Evolutionary conservation across 2,888 invertebrate genomes (phyloP).

Genomic region (Invenusta paracnida): DNA sequence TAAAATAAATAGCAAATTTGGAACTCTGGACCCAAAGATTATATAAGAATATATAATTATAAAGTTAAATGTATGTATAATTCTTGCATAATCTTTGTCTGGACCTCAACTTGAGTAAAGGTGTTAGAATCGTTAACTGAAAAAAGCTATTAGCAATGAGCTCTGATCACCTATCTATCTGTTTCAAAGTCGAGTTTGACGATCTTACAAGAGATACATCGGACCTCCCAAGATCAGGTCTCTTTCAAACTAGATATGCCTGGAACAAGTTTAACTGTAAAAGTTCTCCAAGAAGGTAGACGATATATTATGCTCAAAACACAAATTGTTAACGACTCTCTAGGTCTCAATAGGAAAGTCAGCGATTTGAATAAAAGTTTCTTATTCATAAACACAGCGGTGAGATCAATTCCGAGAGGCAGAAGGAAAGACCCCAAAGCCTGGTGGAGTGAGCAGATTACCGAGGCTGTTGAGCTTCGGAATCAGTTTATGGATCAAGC

Average conservation of each 20-base stretch:
- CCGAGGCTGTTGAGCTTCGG: not conserved
- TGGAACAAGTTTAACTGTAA: not conserved
- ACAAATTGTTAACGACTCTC: not conserved
- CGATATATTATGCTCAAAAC: not conserved
- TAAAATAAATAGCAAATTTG: not conserved
- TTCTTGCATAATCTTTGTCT: too few species aligned
- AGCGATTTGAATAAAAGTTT: not conserved
- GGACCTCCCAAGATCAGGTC: not conserved
- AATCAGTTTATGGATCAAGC: not conserved
- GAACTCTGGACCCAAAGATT: too few species aligned
- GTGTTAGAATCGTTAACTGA: not conserved
- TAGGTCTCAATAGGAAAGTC: too few species aligned
- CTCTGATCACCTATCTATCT: slow-evolving; percentile 34
- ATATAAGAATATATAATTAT: too few species aligned
- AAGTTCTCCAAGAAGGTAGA: not conserved
- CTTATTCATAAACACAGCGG: not conserved
- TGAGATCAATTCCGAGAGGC: not conserved
- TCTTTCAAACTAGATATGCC: slow-evolving; percentile 7
- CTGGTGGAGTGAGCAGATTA: not conserved
- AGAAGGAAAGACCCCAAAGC: not conserved
- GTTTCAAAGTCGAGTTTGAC: not conserved
- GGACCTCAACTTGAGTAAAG: not conserved
- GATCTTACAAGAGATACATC: not conserved
- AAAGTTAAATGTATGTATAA: too few species aligned
- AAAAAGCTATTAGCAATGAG: slow-evolving; percentile 4